A percentile compares a stretch with the other conserved stretches of the same genome.
These are phyloP conservation scores for Scaptomyza hsui DNA, from an alignment of 1,140 invertebrate species.

Conservation along the genomic window DNA sequence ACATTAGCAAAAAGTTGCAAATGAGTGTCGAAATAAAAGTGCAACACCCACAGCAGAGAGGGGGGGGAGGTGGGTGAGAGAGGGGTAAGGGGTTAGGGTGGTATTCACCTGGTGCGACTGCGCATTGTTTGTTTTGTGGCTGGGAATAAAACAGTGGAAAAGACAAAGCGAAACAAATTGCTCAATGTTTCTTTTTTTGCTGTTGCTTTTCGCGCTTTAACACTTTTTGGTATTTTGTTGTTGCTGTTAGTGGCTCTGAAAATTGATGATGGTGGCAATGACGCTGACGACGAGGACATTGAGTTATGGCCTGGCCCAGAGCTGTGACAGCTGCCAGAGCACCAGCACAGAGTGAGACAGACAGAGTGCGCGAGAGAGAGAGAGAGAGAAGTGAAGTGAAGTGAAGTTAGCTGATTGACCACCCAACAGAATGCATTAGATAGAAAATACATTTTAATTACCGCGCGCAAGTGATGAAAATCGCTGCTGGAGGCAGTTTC, in stretches of 20 bases:
- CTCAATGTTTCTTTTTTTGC: conserved; percentile 52
- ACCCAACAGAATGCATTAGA: conserved; percentile 54
- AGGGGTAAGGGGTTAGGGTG: too few species aligned
- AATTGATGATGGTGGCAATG: conserved; percentile 67
- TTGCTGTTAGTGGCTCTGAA: conserved; percentile 33
- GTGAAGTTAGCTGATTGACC: conserved; percentile 35
- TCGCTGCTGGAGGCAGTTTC: conserved; percentile 25
- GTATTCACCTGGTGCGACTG: conserved; percentile 59
- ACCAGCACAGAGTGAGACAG: not conserved
- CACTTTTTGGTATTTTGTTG: conserved; percentile 49
- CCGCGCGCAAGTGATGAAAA: conserved; percentile 68
- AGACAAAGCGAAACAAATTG: conserved; percentile 80
- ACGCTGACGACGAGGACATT: conserved; percentile 42
- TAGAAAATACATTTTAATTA: conserved; percentile 80
- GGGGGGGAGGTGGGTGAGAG: not conserved
- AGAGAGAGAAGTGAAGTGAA: not conserved
- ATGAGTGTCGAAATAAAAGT: conserved; percentile 74
- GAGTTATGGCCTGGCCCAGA: conserved; percentile 58
- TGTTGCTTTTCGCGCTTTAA: conserved; percentile 73
- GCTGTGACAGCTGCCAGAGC: conserved; percentile 62
- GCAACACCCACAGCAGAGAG: conserved; percentile 1
- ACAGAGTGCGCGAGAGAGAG: not conserved
- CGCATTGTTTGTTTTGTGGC: conserved; percentile 55
- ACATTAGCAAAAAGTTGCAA: conserved; percentile 79
- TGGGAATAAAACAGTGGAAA: conserved; percentile 29